A percentile compares a stretch with the other conserved stretches of the same genome.
Evolutionary conservation across 2,113 vertebrate species (phyloP).

Genomic region (Lophotis ruficrista): DNA sequence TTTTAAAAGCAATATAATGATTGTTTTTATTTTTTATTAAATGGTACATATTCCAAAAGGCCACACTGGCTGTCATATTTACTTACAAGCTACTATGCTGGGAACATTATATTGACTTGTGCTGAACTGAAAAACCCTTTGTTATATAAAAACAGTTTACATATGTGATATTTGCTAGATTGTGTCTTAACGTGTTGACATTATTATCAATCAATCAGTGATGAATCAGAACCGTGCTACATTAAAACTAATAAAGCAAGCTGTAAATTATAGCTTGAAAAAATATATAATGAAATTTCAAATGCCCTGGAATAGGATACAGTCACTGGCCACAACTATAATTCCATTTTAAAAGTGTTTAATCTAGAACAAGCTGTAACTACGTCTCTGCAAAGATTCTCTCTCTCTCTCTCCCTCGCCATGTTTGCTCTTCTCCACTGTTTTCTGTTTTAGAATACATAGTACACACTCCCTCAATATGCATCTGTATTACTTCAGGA

Average conservation of each 20-base stretch:
- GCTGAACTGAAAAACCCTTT: background rate
- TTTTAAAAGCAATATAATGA: background rate
- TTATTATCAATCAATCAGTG: background rate
- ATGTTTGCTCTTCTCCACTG: background rate
- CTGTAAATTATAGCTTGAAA: background rate
- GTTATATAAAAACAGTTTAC: background rate
- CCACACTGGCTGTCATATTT: background rate
- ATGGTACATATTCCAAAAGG: background rate
- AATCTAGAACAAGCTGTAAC: background rate
- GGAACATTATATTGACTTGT: background rate
- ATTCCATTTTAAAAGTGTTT: background rate
- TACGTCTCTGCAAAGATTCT: background rate
- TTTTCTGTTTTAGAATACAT: background rate
- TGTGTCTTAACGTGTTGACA: background rate
- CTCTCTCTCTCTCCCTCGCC: too few species aligned
- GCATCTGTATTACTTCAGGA: background rate
- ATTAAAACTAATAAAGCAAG: background rate
- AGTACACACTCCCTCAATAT: background rate
- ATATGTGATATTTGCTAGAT: background rate
- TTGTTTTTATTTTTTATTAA: background rate
- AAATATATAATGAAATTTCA: background rate
- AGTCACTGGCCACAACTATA: background rate
- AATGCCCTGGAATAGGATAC: background rate
- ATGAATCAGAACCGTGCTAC: background rate
- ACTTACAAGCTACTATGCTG: background rate